Percentiles rank a stretch among this genome's conserved stretches.
These are phyloP conservation scores for Tauraco erythrolophus DNA, from an alignment of 2,113 vertebrate genomes.

Conservation along the genomic window DNA sequence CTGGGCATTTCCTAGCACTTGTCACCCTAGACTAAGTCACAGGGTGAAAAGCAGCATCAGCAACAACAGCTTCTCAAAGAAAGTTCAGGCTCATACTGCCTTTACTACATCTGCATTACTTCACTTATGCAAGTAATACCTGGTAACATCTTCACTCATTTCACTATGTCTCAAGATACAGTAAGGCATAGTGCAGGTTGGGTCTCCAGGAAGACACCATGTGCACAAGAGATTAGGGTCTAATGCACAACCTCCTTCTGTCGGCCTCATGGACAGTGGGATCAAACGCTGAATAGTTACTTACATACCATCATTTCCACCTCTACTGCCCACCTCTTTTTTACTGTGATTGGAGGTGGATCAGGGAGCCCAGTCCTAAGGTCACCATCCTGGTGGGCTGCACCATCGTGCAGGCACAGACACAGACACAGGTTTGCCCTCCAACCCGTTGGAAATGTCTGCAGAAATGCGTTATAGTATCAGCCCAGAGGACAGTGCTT, in stretches of 20 bases:
- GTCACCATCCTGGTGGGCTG: background rate
- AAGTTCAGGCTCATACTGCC: background rate
- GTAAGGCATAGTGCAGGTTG: background rate
- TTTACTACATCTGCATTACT: background rate
- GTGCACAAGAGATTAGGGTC: background rate
- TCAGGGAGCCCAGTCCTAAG: constrained; percentile 22
- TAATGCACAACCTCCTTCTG: background rate
- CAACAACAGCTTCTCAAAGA: background rate
- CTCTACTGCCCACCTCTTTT: background rate
- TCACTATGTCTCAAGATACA: background rate
- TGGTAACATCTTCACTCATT: background rate
- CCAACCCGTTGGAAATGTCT: background rate
- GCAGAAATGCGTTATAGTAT: background rate
- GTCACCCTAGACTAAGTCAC: background rate
- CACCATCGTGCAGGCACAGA: background rate
- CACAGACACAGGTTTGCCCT: constrained; percentile 2
- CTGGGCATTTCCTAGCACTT: background rate
- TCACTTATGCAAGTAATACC: background rate
- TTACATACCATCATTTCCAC: background rate
- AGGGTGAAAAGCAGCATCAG: background rate
- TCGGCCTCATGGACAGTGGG: background rate
- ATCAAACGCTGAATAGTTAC: background rate
- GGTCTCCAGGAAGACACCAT: background rate
- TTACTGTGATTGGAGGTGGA: background rate
- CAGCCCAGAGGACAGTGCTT: constrained; percentile 18